Evolutionary conservation across 1,140 invertebrate species (phyloP), one percentile per base, ranked within the genome.

Genomic region (Ceratina calcarata): DNA sequence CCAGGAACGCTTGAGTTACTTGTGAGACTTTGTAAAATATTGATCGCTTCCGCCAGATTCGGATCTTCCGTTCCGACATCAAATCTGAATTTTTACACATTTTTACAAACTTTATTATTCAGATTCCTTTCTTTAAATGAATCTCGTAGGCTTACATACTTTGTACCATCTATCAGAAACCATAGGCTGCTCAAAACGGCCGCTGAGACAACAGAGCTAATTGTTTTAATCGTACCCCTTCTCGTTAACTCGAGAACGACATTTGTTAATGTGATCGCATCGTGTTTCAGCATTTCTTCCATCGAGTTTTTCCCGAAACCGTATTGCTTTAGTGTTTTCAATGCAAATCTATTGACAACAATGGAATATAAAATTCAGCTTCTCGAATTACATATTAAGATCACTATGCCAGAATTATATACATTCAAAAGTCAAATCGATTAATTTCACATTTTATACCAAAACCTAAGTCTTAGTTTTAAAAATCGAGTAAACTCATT

Each of bases 231-330:
- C 4, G 81, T 37, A 53, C 88, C 89, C 8, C 85, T 74, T 7
- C 84, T 80, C 8, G 81, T 72, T n/a, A 80, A 53, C 69, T 77
- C 68, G 51, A 87, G 84, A 49, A 91, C 84, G 0, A 88, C 80
- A 71, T 87, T 90, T 8, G 86, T 87, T 6, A 93, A 74, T 45
- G 85, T 72, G 22, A 88, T 71, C 2, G 88, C 89, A 68, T 94
- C 93, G 13, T 93, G 90, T 16, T 92, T 70, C 18, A 95, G 92
- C 69, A 93, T 89, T 24, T 90, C 86, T 82, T 94, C 94, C 91
- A 95, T 93, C 0, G 89, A 89, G 24, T 87, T 87, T 81, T 92
- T 94, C 6, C 94, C 94, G 69, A 94, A 93, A 18, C 94, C 95
- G 69, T 95, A 91, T 71, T 94, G 91, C 77, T 93, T 88, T 13